Base-by-base conservation (phyloP, 1,140 invertebrate species). In the Triops longicaudatus region DNA sequence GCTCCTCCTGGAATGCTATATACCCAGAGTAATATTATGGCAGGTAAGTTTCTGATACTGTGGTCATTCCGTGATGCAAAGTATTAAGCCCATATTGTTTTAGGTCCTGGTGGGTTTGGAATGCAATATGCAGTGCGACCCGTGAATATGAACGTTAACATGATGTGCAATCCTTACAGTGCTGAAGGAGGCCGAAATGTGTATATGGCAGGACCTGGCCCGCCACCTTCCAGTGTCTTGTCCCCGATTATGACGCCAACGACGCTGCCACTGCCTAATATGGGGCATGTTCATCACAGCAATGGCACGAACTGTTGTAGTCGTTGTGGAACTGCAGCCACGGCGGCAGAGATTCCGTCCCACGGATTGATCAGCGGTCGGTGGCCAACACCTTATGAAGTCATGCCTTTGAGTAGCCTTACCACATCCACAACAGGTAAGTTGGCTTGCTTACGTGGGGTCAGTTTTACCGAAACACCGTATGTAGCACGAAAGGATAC, bases 101-200 rank as follows among this genome's bases (percentile, higher is more conserved):
- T 37, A 63, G 50, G 50, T 63, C 50, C 50, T 17, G 50, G 50
- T 1, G 50, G 50, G 6, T 63, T n/a, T 14, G 50, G 50, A 9
- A 63, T 63, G 50, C 50, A 63, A 63, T 63, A 63, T 22, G 50
- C 50, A 10, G 50, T 63, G 50, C 50, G 50, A 22, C 50, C 50
- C 14, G 44, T 63, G 44, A 63, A 63, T 50, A 50, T 50, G 44
- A 50, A 50, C 50, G 50, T 63, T 17, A 63, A 63, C 22, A 63
- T 63, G 50, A 63, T 63, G 50, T 63, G 50, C 50, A 63, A 63
- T 63, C 50, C 50, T 17, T 63, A 63, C 50, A 63, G 50, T 63
- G 50, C 50, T 63, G 50, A 22, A 63, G 50, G 50, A 14, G n/a
- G 50, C 6, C 17, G 50, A 17, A 22, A 17, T 14, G 17, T 63